These are phyloP conservation scores for Ophioninae sp. DNA, from an alignment of 2,888 invertebrate genomes.

Conservation along the genomic window DNA sequence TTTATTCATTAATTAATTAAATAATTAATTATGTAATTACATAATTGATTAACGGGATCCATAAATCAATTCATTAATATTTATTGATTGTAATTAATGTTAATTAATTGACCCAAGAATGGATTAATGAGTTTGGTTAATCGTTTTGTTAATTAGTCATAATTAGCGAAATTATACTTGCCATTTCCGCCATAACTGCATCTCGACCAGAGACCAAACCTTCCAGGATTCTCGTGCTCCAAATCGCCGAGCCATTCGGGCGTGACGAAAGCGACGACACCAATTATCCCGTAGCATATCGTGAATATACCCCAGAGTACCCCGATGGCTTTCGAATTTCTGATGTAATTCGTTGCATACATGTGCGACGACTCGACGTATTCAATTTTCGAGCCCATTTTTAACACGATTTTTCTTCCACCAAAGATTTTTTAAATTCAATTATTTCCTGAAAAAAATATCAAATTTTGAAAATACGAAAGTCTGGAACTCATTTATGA, in stretches of 20 bases:
- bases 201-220: slow-evolving; percentile 95
- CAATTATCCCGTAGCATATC: slow-evolving; percentile 97
- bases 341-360: slow-evolving; percentile 94
- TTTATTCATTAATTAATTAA: neutral
- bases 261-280: slow-evolving; percentile 96
- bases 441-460: slow-evolving; percentile 8
- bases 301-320: slow-evolving; percentile 99
- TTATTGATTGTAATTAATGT: neutral
- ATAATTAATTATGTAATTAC: neutral
- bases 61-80: neutral
- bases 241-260: slow-evolving; percentile 95
- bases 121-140: neutral
- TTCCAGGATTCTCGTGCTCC: slow-evolving; percentile 93
- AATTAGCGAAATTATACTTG: slow-evolving; percentile 57
- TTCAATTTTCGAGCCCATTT: slow-evolving; percentile 95
- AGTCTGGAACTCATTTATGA: neutral
- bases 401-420: slow-evolving; percentile 53
- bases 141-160: neutral
- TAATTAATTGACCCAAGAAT: too few relatives aligned
- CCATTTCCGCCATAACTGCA: slow-evolving; percentile 85
- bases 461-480: neutral
- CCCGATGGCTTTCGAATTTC: slow-evolving; percentile 96
- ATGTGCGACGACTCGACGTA: slow-evolving; percentile 95
- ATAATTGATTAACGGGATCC: neutral
- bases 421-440: slow-evolving; percentile 1